Base-by-base conservation (phyloP, 2,888 invertebrate genomes). In the Eilema sororculum region DNA sequence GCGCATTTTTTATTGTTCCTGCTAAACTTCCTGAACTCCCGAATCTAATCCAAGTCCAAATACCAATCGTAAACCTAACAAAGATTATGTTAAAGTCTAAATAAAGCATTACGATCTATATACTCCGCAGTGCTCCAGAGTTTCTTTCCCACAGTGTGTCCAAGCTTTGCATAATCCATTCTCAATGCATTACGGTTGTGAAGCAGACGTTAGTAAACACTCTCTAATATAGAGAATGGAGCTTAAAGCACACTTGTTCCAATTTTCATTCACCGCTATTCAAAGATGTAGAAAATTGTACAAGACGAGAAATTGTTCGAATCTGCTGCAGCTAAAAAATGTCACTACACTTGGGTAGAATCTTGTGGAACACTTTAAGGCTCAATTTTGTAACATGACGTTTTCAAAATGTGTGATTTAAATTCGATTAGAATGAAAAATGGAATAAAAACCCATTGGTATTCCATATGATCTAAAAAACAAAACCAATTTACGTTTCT, bases 101-200 rank as follows among this genome's bases (percentile, higher is more conserved):
- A 4, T 4, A 5, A 4, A 33, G 24, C 25, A 0, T 25, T 41
- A 20, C 20, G 3, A 9, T 24, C 28, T 22, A 30, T 52, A 52
- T 52, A 58, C 24, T 28, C 5, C 24, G 8, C n/a, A 5, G 9
- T 9, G 10, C 16, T 9, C 28, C n/a, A 30, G 20, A 67, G 52
- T 0, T 12, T 28, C 24, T 68, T n/a, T 68, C 68, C 41, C 68
- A 68, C 62, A 63, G 37, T 63, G 37, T 52, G 16, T 28, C 24
- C 46, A 9, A 13, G 28, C 28, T 60, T 67, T 67, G 24, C 61
- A 33, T 56, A 56, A 67, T 61, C 67, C 33, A 30, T 61, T 67
- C 67, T 67, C 57, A 37, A 57, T 62, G 24, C 63, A 41, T 68
- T 63, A 62, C 63, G 25, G 62, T 68, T 61, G 30, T 67, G 16